Base-by-base conservation (phyloP, 1,140 invertebrate genomes). In the Cecropterus lyciades region DNA sequence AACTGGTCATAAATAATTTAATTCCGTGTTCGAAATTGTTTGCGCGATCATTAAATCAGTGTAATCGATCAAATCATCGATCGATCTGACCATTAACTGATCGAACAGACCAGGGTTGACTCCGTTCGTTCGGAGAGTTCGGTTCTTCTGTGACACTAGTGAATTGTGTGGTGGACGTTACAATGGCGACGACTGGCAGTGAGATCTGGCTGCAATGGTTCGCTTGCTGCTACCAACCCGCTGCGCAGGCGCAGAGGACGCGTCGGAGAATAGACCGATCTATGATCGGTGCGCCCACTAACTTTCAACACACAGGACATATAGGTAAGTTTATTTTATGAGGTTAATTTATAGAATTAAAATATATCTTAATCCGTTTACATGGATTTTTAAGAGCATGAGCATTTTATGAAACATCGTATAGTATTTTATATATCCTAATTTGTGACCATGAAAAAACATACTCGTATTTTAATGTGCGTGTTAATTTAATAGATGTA, bases 231-330 rank as follows among this genome's bases (percentile, higher is more conserved):
- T 94, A 97, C 73, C 95, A 97, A 78, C 95, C 95, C 48, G 94
- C 94, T 45, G 93, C 93, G 57, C 93, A 94, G 52, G 93, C 93
- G 70, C 94, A 95, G 75, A 92, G 95, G 63, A 93, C 94, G 72
- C 93, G 95, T 43, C 92, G 94, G 72, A 95, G 96, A 89, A 97
- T 98, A 93, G 98, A 98, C 88, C 93, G 97, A 30, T 97, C 97
- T 42, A 98, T 98, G 97, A 98, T 98, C 79, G 96, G 98, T 53
- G 95, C 95, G 59, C 98, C 98, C 5, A 98, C 97, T 64, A 97
- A 98, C 91, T 98, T 98, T 85, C 95, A 96, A 67, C 98, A 98
- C 82, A 98, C 97, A n/a, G 97, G 95, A 56, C 97, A 98, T 84
- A 92, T 93, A 89, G 92, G 92, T 92, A 8, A 24, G 4, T 56